Base-by-base conservation (phyloP, 1,140 invertebrate species). In the Rhyacophila brunnea region DNA sequence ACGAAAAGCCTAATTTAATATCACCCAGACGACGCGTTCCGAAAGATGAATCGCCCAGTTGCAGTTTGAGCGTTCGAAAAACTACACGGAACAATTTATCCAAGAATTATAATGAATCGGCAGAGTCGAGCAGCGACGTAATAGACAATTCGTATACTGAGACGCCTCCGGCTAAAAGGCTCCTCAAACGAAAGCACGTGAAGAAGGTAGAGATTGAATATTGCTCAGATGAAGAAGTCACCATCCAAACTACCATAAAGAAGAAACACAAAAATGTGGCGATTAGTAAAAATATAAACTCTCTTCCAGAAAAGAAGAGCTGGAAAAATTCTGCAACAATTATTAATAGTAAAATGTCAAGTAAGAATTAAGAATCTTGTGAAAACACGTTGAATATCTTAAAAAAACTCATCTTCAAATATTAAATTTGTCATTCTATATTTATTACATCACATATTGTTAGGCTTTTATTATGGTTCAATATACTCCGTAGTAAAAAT, bases 221-320 rank as follows among this genome's bases (percentile, higher is more conserved):
- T 46, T 45, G 43, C 15, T 56, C 63, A 6, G 63, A 65, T 34
- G 63, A 65, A 45, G 63, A 65, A 44, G 55, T 65, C 0, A 65
- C 51, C 17, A 60, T 65, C 50, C 63, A 60, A 6, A 65, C 63
- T 10, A 58, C 55, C 2, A 59, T 65, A 7, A 65, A 60, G 18
- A 65, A 65, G 45, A 28, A 28, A 28, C 23, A 9, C 4, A 28
- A 28, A 5, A 28, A 3, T 28, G 9, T 5, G 23, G 23, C 9
- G 4, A 9, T 9, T 28, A 28, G 23, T 28, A 28, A 28, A 28
- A 28, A 28, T 5, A 3, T 9, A 28, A 65, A 61, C 9, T 15
- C 45, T 18, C 48, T 49, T 0, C 20, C 47, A 0, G 40, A 55
- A 5, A 61, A 65, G 40, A 60, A 48, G 36, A 64, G 62, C 36